Conservation (phyloP, 2,888 invertebrate species). For the Brachylomia viminalis region DNA sequence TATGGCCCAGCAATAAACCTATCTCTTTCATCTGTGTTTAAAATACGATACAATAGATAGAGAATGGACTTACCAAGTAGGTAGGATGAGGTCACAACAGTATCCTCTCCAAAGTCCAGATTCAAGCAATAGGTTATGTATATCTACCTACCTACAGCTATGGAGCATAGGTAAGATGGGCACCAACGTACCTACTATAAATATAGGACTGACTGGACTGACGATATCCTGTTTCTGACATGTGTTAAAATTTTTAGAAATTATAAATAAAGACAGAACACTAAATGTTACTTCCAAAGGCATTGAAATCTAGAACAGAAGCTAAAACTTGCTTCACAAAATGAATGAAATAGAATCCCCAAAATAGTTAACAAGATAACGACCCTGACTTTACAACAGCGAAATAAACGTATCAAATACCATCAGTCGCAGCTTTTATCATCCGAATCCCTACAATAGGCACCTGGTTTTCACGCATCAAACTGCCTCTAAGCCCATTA, state of each 20-base stretch:
- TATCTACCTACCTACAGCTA: neutral
- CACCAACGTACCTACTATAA: neutral
- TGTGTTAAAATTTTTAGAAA: neutral
- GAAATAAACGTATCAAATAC: slow-evolving; percentile 63
- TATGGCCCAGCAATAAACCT: neutral
- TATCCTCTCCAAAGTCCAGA: neutral
- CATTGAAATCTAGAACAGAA: neutral
- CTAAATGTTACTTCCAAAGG: too few species aligned
- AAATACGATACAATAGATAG: neutral
- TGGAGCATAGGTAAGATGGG: too few species aligned
- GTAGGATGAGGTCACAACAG: too few species aligned
- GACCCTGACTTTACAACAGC: slow-evolving; percentile 32
- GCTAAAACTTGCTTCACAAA: neutral
- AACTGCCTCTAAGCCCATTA: slow-evolving; percentile 82
- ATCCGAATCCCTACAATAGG: slow-evolving; percentile 64
- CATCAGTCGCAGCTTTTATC: slow-evolving; percentile 63
- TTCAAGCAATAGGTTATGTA: neutral
- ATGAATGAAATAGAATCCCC: slow-evolving; percentile 1
- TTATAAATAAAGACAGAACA: neutral
- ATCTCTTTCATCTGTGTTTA: too few species aligned
- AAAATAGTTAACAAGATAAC: slow-evolving; percentile 36
- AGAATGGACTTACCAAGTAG: neutral
- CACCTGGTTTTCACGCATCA: slow-evolving; percentile 79
- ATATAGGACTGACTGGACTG: neutral
- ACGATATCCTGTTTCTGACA: neutral